A percentile compares a stretch with the other conserved stretches of the same genome.
phyloP scores from a whole-genome alignment of 2,113 vertebrate species.

The Uria lomvia region DNA sequence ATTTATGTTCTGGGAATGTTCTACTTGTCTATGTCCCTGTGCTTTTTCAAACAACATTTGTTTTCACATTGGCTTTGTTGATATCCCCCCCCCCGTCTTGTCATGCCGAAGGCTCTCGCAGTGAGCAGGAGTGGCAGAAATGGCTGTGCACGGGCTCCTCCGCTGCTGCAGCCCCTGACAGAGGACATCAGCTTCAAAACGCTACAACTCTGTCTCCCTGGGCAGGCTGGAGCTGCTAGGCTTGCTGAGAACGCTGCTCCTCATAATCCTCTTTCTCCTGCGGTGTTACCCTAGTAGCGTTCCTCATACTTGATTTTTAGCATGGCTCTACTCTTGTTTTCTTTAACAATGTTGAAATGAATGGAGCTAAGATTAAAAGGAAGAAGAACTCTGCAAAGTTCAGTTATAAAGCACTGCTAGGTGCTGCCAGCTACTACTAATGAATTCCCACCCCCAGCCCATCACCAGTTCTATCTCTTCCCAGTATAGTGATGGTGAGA shows the following conservation, averaged over 20 bases:
- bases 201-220: not conserved
- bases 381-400: not conserved
- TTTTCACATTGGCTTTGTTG: not conserved
- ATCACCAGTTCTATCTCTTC: not conserved
- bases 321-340: not conserved
- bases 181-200: not conserved
- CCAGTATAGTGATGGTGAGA: not conserved
- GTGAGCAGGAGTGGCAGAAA: not conserved
- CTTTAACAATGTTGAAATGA: not conserved
- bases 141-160: not conserved
- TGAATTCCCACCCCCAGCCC: not conserved
- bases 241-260: not conserved
- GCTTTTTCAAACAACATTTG: not conserved
- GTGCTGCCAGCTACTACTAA: not conserved
- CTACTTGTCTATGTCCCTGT: not conserved
- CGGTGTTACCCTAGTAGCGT: rapidly evolving
- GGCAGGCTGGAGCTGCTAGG: not conserved
- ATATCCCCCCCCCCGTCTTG: not conserved
- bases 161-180: not conserved
- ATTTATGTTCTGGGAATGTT: not conserved
- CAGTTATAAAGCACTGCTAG: not conserved
- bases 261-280: not conserved
- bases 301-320: not conserved
- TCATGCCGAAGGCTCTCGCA: not conserved
- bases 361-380: not conserved